Evolutionary conservation across 2,113 vertebrate species (phyloP), one percentile per base, ranked within the genome.

Genomic region (Hippocampus mohnikei): DNA sequence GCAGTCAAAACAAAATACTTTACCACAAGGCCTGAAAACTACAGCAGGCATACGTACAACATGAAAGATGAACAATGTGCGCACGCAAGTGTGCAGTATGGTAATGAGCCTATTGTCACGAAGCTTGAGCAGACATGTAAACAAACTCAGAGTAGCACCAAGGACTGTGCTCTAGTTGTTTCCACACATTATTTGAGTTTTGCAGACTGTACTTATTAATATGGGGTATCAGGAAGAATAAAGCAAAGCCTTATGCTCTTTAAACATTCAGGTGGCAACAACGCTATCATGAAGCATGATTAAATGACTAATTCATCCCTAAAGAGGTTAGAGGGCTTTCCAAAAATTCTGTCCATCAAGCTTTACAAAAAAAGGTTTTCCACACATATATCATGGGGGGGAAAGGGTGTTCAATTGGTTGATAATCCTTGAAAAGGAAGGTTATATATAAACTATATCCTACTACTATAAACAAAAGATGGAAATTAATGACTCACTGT

Each of bases 131-230:
- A 53, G 16, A 42, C 33, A 33, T 52, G 8, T 23, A 20, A 65
- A 70, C 66, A 72, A 15, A 42, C 63, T 55, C 44, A 67, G 77
- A 77, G 23, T 67, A 60, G 27, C 73, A 48, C 25, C 15, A 9
- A 10, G 67, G 65, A 40, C 60, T 52, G 70, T 84, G 80, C 55
- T 82, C 56, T 67, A 41, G 9, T 40, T 75, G 55, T 56, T 73
- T 73, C 67, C 50, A 65, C 42, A 67, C 50, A 68, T 48, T 48
- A 13, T 44, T 0, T 3, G 10, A 48, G 16, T 67, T 76, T 70
- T 85, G 58, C 61, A 56, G 61, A 56, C 55, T 61, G 69, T 23
- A 27, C 20, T 21, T 16, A 62, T 62, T 11, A 40, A 11, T n/a
- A 1, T 5, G 21, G 18, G 16, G 27, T 20, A 12, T 44, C 42